A percentile compares a stretch with the other conserved stretches of the same genome.
Evolutionary conservation across 2,888 invertebrate genomes (phyloP).

Genomic region (Trissolcus japonicus): DNA sequence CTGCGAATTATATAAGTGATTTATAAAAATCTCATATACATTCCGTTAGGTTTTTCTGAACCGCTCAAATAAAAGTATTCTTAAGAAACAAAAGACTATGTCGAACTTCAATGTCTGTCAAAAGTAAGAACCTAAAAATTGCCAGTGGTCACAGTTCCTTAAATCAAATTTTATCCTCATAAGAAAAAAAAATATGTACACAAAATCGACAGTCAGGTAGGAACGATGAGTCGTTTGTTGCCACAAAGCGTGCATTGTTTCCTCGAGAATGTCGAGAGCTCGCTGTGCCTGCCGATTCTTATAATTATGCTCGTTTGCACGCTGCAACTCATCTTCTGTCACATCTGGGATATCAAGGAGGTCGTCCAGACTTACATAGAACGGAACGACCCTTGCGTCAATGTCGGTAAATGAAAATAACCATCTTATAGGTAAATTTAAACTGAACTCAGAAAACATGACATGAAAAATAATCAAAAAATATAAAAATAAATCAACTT

Average conservation of each 20-base stretch:
- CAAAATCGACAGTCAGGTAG: background rate
- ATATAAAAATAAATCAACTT: no score
- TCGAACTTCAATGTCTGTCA: background rate
- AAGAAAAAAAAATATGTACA: no score
- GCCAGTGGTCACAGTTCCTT: no score
- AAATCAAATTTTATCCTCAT: no score
- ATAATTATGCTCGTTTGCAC: slow-evolving; percentile 68
- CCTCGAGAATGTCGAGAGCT: slow-evolving; percentile 68
- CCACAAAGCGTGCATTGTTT: slow-evolving; percentile 65
- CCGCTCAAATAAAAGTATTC: slow-evolving; percentile 29
- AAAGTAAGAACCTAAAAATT: no score
- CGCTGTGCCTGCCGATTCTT: slow-evolving; percentile 69
- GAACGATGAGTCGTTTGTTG: slow-evolving; percentile 61
- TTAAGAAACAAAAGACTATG: slow-evolving; percentile 9
- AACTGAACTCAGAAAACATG: no score
- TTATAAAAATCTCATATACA: background rate
- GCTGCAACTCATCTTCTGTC: slow-evolving; percentile 66
- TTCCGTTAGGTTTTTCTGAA: background rate
- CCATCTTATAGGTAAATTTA: no score
- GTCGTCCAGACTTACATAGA: slow-evolving; percentile 22
- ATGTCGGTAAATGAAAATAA: background rate
- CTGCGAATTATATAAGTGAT: background rate
- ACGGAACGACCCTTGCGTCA: background rate
- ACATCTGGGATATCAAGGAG: slow-evolving; percentile 61
- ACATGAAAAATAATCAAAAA: no score